Base-by-base conservation (phyloP, 2,888 invertebrate genomes). In the Cryptus viduatorius region DNA sequence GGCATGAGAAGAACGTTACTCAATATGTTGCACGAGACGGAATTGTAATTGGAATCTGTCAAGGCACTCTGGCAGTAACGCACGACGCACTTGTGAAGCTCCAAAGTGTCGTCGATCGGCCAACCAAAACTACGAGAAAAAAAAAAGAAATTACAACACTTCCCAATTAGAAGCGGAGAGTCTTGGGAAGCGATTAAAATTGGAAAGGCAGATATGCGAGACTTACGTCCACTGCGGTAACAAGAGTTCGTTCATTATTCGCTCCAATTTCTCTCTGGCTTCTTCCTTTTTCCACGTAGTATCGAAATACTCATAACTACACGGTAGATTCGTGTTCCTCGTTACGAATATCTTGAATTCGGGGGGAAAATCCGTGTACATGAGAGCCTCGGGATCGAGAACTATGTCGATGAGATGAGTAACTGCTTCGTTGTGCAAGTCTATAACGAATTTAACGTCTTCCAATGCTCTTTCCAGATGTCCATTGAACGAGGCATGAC, bases 361-460 rank as follows among this genome's bases (percentile, higher is more conserved):
- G 24, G 95, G 92, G 0, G 97, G 96, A 92, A 97, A 96, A 88
- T 95, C 94, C 0, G 96, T 94, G 86, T 96, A 95, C 86, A 95
- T 95, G 8, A 94, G 94, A 53, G 95, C 93, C 86, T 95, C 94
- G 86, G 95, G 94, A 91, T 96, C 95, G 44, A 96, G 94, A 46
- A 96, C 93, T 69, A 96, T 95, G 61, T 95, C 92, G 53, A 95
- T 95, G 68, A 97, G 92, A 88, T 95, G 95, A 68, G 95, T 94
- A 29, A 97, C 94, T 31, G 96, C 96, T 87, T 95, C 95, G 90
- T 97, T 97, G 90, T 96, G 96, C 68, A 97, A 93, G 73, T 94
- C 93, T 14, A 96, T 95, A 5, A 96, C 94, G 89, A 95, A 94
- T 89, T 94, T 92, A 73, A 96, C 95, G 89, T 95, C 94, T 87